Percentiles rank a stretch among this genome's conserved stretches.
These are phyloP conservation scores for Bombylius major DNA, from an alignment of 2,888 invertebrate genomes.

Conservation along the genomic window DNA sequence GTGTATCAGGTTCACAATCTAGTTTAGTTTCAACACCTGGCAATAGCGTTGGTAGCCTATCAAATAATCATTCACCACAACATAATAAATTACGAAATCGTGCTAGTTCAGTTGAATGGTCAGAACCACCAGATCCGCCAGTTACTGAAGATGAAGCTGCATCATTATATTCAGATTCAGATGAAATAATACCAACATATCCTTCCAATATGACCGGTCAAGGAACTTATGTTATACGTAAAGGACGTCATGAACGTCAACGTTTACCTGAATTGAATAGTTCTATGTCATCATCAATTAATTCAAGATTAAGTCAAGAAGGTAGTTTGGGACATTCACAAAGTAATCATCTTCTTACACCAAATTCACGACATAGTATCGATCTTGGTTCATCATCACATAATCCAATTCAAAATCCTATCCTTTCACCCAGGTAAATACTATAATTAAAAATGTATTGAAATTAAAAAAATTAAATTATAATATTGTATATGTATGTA, in stretches of 20 bases:
- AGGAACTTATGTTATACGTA: constrained; percentile 71
- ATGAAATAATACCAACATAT: constrained; percentile 23
- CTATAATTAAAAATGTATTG: not conserved
- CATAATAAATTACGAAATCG: constrained; percentile 9
- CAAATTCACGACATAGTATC: constrained; percentile 53
- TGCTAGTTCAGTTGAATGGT: constrained; percentile 42
- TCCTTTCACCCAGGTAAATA: constrained; percentile 22
- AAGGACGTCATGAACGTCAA: constrained; percentile 56
- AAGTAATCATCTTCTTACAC: constrained; percentile 46
- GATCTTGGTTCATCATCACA: constrained; percentile 52
- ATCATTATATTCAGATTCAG: constrained; percentile 54
- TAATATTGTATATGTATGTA: too few species aligned
- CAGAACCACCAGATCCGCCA: constrained; percentile 54
- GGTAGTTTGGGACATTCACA: constrained; percentile 23
- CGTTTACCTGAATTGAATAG: constrained; percentile 41
- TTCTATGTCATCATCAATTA: constrained; percentile 40
- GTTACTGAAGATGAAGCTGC: constrained; percentile 52
- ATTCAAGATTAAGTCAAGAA: constrained; percentile 50
- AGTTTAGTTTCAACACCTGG: constrained; percentile 58
- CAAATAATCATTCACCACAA: constrained; percentile 12
- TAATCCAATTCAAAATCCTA: constrained; percentile 18
- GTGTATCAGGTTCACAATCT: constrained; percentile 47
- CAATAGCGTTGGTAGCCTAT: constrained; percentile 15
- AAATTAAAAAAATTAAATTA: too few species aligned
- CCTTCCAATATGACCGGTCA: constrained; percentile 40